Conservation (phyloP, 2,113 vertebrate genomes). For the Notarius lentiginosus region DNA sequence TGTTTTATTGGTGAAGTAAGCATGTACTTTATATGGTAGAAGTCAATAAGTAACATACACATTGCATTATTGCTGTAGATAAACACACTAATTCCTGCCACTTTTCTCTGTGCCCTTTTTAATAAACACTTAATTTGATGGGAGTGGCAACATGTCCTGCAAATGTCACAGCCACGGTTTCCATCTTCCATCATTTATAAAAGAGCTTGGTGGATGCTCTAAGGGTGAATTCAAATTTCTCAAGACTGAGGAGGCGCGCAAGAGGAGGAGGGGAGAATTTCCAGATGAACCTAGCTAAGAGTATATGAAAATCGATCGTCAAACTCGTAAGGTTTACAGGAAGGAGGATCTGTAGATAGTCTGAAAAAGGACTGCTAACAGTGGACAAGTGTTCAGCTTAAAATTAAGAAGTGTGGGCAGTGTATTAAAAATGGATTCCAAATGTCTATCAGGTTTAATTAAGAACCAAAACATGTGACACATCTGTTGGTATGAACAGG, state of each 20-base stretch:
- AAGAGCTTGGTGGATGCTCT: not conserved
- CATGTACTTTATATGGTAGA: not conserved
- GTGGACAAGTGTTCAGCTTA: not conserved
- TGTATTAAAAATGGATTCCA: not conserved
- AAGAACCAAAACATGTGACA: not conserved
- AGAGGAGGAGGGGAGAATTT: not conserved
- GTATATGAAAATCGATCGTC: not conserved
- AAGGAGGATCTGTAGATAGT: not conserved
- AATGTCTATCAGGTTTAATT: not conserved
- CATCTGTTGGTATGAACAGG: not conserved
- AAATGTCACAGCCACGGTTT: not conserved
- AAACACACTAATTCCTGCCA: not conserved
- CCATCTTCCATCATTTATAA: not conserved
- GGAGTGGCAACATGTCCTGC: not conserved
- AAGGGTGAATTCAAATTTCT: not conserved
- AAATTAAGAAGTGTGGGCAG: too few species aligned
- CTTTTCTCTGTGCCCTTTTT: not conserved
- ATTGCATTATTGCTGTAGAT: not conserved
- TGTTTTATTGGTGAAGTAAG: not conserved
- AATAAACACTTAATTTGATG: not conserved
- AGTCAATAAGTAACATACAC: not conserved
- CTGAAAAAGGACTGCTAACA: not conserved
- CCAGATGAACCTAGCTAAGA: not conserved
- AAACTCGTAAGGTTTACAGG: not conserved
- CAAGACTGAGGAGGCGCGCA: not conserved